phyloP scores from a whole-genome alignment of 2,888 invertebrate species.

The Macrosoma leucophasiata region DNA sequence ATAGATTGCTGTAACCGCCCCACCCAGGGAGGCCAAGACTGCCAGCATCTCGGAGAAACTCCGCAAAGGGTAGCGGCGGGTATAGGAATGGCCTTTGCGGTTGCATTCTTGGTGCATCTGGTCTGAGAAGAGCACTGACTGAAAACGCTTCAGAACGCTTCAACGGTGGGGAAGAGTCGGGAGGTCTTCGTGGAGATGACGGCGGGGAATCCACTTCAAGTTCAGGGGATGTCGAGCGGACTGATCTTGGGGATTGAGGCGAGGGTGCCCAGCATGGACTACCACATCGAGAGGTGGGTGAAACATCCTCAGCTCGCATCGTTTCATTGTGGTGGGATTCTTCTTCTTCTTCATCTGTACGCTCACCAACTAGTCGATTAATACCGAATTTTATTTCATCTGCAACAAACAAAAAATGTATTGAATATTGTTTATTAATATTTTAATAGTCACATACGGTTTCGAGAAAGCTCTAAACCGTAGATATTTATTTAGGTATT shows the following conservation, averaged over 20 bases:
- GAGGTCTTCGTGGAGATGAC: slow-evolving; percentile 73
- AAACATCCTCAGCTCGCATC: slow-evolving; percentile 50
- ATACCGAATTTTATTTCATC: slow-evolving; percentile 91
- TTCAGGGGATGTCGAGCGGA: slow-evolving; percentile 79
- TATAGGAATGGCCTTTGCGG: slow-evolving; percentile 78
- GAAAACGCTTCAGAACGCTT: slow-evolving; percentile 90
- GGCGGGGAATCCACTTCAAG: slow-evolving; percentile 86
- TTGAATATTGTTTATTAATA: too few relatives aligned
- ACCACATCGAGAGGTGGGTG: slow-evolving; percentile 69
- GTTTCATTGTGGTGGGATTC: slow-evolving; percentile 57
- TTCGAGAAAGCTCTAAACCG: too few relatives aligned
- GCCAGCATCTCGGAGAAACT: slow-evolving; percentile 76
- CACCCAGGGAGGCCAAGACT: slow-evolving; percentile 71
- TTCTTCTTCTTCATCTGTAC: slow-evolving; percentile 78
- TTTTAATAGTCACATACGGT: too few relatives aligned
- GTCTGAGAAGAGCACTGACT: slow-evolving; percentile 86
- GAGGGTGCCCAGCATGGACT: slow-evolving; percentile 74
- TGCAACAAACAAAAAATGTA: slow-evolving; percentile 69
- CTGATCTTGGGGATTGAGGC: slow-evolving; percentile 63
- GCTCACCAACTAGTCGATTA: slow-evolving; percentile 83
- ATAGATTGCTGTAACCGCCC: slow-evolving; percentile 74
- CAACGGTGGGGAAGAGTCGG: slow-evolving; percentile 63
- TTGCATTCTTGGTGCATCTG: slow-evolving; percentile 82
- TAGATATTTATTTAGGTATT: too few relatives aligned
- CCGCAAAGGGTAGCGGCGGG: slow-evolving; percentile 77